Evolutionary conservation across 2,797 vertebrate genomes (phyloP).

Genomic region (Taeniopygia guttata): DNA sequence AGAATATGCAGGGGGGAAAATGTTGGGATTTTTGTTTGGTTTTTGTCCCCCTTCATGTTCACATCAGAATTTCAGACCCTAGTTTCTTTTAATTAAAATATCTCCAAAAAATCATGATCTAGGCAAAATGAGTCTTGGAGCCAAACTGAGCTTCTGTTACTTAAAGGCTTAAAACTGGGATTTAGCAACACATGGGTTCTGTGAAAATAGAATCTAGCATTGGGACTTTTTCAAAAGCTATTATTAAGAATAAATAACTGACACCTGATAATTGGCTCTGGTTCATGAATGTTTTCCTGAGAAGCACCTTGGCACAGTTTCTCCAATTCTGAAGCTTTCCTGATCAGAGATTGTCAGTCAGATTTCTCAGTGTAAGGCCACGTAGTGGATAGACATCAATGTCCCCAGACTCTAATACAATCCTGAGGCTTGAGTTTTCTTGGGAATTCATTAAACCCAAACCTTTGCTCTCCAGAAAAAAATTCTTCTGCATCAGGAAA

Average conservation of each 20-base stretch:
- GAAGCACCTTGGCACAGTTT: neutral
- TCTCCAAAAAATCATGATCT: neutral
- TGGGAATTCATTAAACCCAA: neutral
- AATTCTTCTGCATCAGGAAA: neutral
- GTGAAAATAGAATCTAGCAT: neutral
- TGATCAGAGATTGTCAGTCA: neutral
- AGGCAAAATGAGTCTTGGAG: neutral
- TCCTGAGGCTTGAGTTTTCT: neutral
- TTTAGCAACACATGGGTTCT: neutral
- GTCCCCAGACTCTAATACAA: neutral
- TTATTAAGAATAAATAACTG: neutral
- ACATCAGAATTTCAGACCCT: neutral
- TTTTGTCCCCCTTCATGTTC: neutral
- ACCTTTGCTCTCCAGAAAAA: neutral
- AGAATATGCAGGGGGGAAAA: neutral
- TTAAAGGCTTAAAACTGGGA: neutral
- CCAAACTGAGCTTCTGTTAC: neutral
- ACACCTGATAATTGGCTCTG: neutral
- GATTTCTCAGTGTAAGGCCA: neutral
- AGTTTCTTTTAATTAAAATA: neutral
- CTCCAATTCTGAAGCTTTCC: neutral
- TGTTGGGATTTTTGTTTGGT: neutral
- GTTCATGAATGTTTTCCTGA: neutral
- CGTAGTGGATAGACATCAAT: neutral
- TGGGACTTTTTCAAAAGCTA: neutral